These are phyloP conservation scores for Synanthedon myopaeformis DNA, from an alignment of 2,888 invertebrate genomes.

Conservation along the genomic window DNA sequence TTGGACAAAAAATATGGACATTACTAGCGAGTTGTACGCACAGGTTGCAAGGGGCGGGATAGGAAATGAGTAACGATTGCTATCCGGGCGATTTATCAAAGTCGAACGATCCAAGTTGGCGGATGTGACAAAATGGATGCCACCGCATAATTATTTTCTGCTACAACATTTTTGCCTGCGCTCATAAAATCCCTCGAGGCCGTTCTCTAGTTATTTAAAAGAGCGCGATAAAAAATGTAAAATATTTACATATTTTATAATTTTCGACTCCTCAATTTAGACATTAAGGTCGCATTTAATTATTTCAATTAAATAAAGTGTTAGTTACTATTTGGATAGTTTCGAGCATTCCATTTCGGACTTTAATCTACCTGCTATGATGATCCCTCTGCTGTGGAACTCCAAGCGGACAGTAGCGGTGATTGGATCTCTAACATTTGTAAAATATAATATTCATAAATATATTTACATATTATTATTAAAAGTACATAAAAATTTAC, in stretches of 20 bases:
- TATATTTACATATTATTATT: too few species aligned
- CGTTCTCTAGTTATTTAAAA: not conserved
- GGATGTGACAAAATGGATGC: constrained; percentile 37
- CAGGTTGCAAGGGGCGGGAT: constrained; percentile 36
- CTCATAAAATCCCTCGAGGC: not conserved
- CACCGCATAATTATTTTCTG: constrained; percentile 6
- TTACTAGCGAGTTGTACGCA: constrained; percentile 17
- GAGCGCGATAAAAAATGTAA: not conserved
- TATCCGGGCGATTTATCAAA: constrained; percentile 59
- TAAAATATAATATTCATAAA: too few species aligned
- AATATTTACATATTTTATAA: not conserved
- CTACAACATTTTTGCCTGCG: constrained; percentile 5
- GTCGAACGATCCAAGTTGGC: constrained; percentile 40
- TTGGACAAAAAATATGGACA: constrained; percentile 1
- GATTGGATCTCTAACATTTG: too few species aligned
- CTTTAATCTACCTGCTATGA: too few species aligned
- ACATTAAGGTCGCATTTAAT: too few species aligned
- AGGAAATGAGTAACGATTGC: constrained; percentile 60
- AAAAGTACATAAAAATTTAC: too few species aligned
- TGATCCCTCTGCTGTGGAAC: too few species aligned
- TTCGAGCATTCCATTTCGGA: too few species aligned
- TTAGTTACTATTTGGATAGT: too few species aligned
- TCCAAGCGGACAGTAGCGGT: too few species aligned
- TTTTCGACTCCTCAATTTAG: too few species aligned
- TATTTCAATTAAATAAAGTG: too few species aligned